Conservation (phyloP, 1,140 invertebrate species). For the Drosophila saltans region DNA sequence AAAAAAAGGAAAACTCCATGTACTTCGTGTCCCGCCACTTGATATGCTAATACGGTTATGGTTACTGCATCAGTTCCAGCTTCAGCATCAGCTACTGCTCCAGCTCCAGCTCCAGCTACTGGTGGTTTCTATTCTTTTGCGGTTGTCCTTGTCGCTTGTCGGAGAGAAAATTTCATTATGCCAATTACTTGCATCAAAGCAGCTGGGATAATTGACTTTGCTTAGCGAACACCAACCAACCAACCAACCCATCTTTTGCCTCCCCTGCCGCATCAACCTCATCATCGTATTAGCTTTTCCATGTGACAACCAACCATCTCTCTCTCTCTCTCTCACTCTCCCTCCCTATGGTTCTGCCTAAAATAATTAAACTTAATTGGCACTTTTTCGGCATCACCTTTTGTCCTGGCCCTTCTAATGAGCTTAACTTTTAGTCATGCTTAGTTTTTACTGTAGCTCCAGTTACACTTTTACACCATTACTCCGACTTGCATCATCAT, state of each 20-base stretch:
- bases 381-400: slow-evolving; percentile 77
- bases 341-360: slow-evolving; percentile 44
- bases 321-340: slow-evolving; percentile 33
- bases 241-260: neutral
- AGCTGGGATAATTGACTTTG: slow-evolving; percentile 80
- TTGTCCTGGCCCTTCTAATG: slow-evolving; percentile 61
- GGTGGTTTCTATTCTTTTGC: slow-evolving; percentile 75
- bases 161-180: slow-evolving; percentile 79
- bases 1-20: slow-evolving; percentile 10
- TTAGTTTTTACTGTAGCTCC: slow-evolving; percentile 56
- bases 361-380: slow-evolving; percentile 81
- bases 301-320: slow-evolving; percentile 24
- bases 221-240: slow-evolving; percentile 51
- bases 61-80: slow-evolving; percentile 49
- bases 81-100: neutral
- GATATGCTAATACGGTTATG: slow-evolving; percentile 79
- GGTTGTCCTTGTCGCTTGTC: slow-evolving; percentile 64
- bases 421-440: slow-evolving; percentile 71
- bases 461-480: slow-evolving; percentile 6
- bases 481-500: neutral
- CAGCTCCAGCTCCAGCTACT: slow-evolving; percentile 3
- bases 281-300: slow-evolving; percentile 24
- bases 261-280: slow-evolving; percentile 55
- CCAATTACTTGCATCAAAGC: slow-evolving; percentile 81
- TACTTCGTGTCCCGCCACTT: slow-evolving; percentile 28